phyloP scores from a whole-genome alignment of 2,797 vertebrate species.

The Megaceryle alcyon region DNA sequence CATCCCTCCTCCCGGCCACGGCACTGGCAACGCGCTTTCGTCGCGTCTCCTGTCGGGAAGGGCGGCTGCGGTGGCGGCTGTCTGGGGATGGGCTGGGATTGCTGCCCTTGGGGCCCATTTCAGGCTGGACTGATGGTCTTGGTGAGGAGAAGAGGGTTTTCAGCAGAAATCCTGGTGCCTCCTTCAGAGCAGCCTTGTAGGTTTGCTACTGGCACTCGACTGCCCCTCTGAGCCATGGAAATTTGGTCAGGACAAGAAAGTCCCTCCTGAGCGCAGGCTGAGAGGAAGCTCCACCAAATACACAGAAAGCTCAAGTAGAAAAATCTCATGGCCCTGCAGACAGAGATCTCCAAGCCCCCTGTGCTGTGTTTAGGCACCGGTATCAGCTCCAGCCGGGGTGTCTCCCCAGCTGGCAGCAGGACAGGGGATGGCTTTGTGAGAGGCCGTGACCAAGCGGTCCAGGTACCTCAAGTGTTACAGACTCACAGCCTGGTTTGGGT shows the following conservation, averaged over 20 bases:
- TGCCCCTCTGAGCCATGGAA: neutral
- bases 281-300: neutral
- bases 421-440: neutral
- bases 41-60: rapidly evolving
- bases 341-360: too few relatives aligned
- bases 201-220: neutral
- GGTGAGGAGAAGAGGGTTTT: neutral
- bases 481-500: neutral
- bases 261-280: too few relatives aligned
- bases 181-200: neutral
- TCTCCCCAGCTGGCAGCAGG: neutral
- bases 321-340: neutral
- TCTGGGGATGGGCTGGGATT: neutral
- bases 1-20: neutral
- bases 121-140: neutral
- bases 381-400: neutral
- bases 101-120: neutral
- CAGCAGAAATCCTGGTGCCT: neutral
- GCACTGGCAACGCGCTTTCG: too few relatives aligned
- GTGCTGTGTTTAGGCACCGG: neutral
- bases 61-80: neutral
- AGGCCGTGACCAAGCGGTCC: neutral
- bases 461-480: neutral
- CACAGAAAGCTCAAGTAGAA: neutral
- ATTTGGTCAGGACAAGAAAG: too few relatives aligned